Evolutionary conservation across 1,140 invertebrate species (phyloP), one percentile per base, ranked within the genome.

Genomic region (Formica exsecta): DNA sequence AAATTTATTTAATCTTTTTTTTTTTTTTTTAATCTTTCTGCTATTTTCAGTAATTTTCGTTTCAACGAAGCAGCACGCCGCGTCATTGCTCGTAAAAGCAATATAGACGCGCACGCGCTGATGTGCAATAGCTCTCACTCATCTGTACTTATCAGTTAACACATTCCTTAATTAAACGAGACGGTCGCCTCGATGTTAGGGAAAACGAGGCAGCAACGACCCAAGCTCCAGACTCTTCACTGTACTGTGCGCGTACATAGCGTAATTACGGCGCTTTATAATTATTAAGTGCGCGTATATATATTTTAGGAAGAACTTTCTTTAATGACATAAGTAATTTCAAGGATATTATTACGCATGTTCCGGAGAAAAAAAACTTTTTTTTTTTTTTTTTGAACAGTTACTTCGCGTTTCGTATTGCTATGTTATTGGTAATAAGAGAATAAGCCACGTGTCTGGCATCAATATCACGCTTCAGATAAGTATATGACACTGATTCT

Each of bases 71-170:
- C 32, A 22, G 11, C 4, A 25, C 22, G 13, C 29, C 36, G 65
- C 66, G 77, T 80, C 32, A 65, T 25, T 29, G 38, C 51, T 73
- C 54, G 68, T 83, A 32, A 41, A 73, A 32, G 41, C 68, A 19
- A 83, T 73, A 36, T 73, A 62, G 79, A 73, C 68, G 79, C 79
- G 66, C 79, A 73, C 68, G 68, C 66, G 79, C 68, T 48, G 22
- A 36, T 54, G 54, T 48, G 54, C 79, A 32, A 51, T 61, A 61
- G 54, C 38, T 74, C 54, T 71, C 68, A 38, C 79, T 83, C 68
- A 74, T 83, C 68, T 83, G 79, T 41, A 83, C 79, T 83, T 83
- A 83, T 83, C 79, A 83, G 79, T 83, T 83, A 83, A 83, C 79
- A 74, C 79, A 83, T 83, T 83, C 54, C 79, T 83, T 83, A 73